phyloP scores from a whole-genome alignment of 2,113 vertebrate species.

The Isichthys henryi region DNA sequence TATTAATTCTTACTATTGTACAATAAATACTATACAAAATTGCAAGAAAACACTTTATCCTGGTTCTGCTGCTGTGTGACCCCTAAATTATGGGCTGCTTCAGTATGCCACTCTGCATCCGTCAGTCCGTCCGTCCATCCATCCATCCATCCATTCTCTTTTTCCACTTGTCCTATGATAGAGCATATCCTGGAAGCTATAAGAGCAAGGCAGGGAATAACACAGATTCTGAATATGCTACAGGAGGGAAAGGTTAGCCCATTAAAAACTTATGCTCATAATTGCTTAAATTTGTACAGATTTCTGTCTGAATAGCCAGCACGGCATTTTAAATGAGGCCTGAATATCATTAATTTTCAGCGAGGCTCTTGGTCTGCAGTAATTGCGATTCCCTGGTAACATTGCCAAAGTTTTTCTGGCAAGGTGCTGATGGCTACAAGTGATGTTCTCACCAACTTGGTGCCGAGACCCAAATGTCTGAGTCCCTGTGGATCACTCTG shows the following conservation, averaged over 20 bases:
- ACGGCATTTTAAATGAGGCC: background rate
- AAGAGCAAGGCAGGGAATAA: background rate
- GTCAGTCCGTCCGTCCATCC: background rate
- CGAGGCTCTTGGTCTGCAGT: background rate
- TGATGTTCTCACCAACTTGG: background rate
- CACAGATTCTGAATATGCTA: background rate
- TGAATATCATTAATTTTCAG: conserved; percentile 17
- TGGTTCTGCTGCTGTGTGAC: background rate
- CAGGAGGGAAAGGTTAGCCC: background rate
- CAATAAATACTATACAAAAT: background rate
- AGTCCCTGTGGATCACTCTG: background rate
- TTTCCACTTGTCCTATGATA: background rate
- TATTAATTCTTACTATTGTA: background rate
- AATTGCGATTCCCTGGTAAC: conserved; percentile 8
- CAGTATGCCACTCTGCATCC: background rate
- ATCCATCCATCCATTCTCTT: background rate
- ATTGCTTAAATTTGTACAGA: background rate
- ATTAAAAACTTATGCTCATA: background rate
- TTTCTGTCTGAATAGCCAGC: background rate
- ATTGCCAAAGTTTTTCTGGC: background rate
- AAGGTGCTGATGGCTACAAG: background rate
- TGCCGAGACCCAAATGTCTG: background rate
- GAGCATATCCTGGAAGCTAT: background rate
- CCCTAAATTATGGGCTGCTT: background rate
- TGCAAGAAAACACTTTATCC: background rate